Evolutionary conservation across 2,888 invertebrate genomes (phyloP), one percentile per base, ranked within the genome.

Genomic region (Drosophila neonasuta): DNA sequence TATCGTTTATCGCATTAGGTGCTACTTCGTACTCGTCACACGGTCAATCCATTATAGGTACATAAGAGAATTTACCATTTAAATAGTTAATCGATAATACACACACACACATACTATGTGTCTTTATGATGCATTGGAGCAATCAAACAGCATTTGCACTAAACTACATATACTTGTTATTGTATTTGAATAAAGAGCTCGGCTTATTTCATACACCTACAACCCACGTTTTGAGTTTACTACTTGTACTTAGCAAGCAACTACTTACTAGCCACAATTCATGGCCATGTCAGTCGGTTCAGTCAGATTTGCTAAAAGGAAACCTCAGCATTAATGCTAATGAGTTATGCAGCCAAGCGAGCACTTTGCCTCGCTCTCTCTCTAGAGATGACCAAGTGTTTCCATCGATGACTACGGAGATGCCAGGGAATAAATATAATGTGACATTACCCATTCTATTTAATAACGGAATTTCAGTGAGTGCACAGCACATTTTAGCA

Each of bases 161-260:
- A 71, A 63, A 66, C 20, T 36, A 36, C 32, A 32, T 10, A 32
- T 32, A 32, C 15, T 41, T 46, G 20, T 34, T 24, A 24, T 24
- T 24, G 24, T 24, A 54, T 54, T 62, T 70, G 34, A 74, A 74
- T 74, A 71, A 74, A 74, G 24, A 70, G 45, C 61, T 65, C 48
- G 65, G 51, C 46, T 42, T 49, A 20, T 45, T 44, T 51, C 54
- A 24, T 46, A 46, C 24, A 10, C 20, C 20, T 20, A 20, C 3
- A 20, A 20, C 20, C 20, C 15, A 24, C 3, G 45, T 11, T 36
- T 46, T 29, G 6, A n/a, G 32, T 15, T 42, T 5, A 7, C 13
- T 39, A n/a, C 7, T 30, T 3, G 39, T 15, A 15, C 15, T 41
- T 41, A 13, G 13, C 41, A 9, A n/a, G 24, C 36, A 15, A 20